phyloP scores from a whole-genome alignment of 1,140 invertebrate genomes.

The Stegodyphus dumicola region DNA sequence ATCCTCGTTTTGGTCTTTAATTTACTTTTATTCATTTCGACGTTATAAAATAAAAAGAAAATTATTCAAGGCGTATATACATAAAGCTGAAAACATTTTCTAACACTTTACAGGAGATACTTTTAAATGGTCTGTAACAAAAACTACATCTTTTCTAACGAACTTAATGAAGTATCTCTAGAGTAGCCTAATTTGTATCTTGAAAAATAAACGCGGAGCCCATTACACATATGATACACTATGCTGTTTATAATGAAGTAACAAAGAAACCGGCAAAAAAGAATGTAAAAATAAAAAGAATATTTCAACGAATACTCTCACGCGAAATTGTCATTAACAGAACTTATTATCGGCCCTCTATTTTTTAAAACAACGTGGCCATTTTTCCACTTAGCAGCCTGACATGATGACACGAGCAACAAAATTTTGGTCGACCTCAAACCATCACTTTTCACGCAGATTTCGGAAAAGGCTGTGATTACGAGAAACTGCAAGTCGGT shows the following conservation, averaged over 20 bases:
- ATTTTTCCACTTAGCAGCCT: conserved; percentile 4
- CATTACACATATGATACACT: not conserved
- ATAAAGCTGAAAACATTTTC: no score
- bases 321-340: conserved; percentile 24
- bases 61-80: no score
- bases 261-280: not conserved
- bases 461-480: conserved; percentile 10
- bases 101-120: no score
- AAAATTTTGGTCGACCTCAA: not conserved
- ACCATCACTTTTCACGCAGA: conserved; percentile 28
- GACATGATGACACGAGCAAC: not conserved
- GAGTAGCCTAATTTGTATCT: no score
- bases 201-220: no score
- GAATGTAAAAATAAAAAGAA: not conserved
- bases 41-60: no score
- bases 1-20: no score
- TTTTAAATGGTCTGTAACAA: no score
- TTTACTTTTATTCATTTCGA: no score
- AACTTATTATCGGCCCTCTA: conserved; percentile 11
- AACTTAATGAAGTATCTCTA: no score
- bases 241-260: not conserved
- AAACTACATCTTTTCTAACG: no score
- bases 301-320: not conserved
- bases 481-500: not conserved
- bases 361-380: conserved; percentile 3